Evolutionary conservation across 2,797 vertebrate species (phyloP).

Genomic region (Sebastes minor): DNA sequence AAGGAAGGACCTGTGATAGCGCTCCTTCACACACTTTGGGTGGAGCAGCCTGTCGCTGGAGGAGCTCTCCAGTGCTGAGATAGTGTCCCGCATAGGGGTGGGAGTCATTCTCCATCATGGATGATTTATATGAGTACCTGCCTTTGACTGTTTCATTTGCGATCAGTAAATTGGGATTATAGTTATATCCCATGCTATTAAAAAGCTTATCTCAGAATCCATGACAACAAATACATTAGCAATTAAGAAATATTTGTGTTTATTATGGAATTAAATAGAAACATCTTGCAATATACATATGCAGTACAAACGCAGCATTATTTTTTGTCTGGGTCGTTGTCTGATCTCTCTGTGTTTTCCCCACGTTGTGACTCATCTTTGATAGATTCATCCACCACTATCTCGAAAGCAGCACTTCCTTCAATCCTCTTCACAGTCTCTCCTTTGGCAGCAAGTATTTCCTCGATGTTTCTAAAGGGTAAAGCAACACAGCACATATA

Average conservation of each 20-base stretch:
- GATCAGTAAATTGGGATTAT: background rate
- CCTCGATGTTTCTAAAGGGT: conserved; percentile 90
- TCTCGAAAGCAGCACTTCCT: conserved; percentile 84
- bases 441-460: conserved; percentile 94
- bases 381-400: conserved; percentile 76
- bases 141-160: background rate
- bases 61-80: too few relatives aligned
- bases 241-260: conserved; percentile 11
- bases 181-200: background rate
- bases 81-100: too few relatives aligned
- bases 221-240: background rate
- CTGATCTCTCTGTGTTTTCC: conserved; percentile 44
- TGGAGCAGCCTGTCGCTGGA: too few relatives aligned
- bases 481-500: background rate
- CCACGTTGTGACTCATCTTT: conserved; percentile 25
- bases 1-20: fast-evolving
- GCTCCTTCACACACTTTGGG: too few relatives aligned
- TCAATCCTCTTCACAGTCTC: conserved; percentile 86
- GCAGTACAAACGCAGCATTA: conserved; percentile 28
- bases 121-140: background rate
- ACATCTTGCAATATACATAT: conserved; percentile 10
- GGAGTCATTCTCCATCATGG: fast-evolving
- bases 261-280: conserved; percentile 29
- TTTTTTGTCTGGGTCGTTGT: conserved; percentile 45
- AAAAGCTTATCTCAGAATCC: background rate